phyloP scores from a whole-genome alignment of 2,113 vertebrate species.

The Ammospiza caudacuta region DNA sequence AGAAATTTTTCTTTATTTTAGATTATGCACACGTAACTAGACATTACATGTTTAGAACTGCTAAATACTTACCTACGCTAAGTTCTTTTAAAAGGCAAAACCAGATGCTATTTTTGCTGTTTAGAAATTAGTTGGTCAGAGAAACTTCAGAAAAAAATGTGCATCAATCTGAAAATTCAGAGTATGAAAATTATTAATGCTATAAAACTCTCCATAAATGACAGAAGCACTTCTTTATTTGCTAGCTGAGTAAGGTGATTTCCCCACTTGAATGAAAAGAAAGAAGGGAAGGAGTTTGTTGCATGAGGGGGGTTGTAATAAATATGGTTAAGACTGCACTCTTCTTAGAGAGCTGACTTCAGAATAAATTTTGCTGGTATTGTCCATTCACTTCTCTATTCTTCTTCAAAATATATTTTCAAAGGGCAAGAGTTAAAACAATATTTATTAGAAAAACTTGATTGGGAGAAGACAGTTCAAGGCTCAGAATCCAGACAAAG shows the following conservation, averaged over 20 bases:
- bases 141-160: background rate
- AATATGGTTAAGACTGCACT: background rate
- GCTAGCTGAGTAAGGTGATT: background rate
- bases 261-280: background rate
- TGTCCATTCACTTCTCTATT: background rate
- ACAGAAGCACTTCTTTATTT: constrained; percentile 3
- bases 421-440: background rate
- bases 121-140: background rate
- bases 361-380: background rate
- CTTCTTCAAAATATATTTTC: background rate
- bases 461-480: background rate
- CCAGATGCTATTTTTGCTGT: background rate
- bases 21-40: background rate
- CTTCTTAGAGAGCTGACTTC: background rate
- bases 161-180: background rate
- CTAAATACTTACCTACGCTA: background rate
- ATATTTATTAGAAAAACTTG: background rate
- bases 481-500: background rate
- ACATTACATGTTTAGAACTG: background rate
- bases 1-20: background rate
- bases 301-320: background rate
- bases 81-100: background rate
- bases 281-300: background rate
- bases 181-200: background rate
- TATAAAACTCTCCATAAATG: background rate